Conservation (phyloP, 2,888 invertebrate species). For the Sinodicranocentrus sp. region DNA sequence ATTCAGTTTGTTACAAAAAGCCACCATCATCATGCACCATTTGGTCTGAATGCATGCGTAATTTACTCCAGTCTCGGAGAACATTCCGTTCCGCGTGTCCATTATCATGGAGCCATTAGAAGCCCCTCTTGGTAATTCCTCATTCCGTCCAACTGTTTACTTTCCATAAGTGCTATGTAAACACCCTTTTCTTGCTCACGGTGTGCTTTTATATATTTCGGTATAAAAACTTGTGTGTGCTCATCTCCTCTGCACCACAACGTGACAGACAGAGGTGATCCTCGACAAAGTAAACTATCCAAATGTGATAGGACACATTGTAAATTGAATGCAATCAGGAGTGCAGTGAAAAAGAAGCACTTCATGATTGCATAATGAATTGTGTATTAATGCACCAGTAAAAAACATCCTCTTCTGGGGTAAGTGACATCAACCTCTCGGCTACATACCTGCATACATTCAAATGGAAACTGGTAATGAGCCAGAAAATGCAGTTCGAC, state of each 20-base stretch:
- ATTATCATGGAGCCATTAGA: not conserved
- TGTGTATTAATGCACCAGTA: slow-evolving; percentile 1
- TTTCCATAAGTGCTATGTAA: slow-evolving; percentile 15
- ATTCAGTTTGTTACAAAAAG: too few relatives aligned
- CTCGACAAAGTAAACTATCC: not conserved
- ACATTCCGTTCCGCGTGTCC: not conserved
- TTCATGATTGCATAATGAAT: not conserved
- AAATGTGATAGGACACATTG: not conserved
- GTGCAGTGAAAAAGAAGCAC: not conserved
- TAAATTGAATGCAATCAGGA: not conserved
- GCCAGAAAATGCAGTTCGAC: slow-evolving; percentile 1
- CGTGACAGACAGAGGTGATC: slow-evolving; percentile 10
- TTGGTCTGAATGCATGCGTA: too few relatives aligned
- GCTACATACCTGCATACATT: not conserved
- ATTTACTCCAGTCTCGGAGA: not conserved
- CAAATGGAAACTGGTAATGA: not conserved
- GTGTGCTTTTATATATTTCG: not conserved
- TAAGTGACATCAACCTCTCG: not conserved
- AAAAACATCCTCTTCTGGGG: not conserved
- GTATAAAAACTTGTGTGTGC: not conserved
- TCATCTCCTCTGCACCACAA: too few relatives aligned
- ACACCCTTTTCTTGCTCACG: not conserved
- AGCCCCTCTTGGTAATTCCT: not conserved
- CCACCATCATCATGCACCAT: too few relatives aligned
- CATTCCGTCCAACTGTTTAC: not conserved